Evolutionary conservation across 2,888 invertebrate species (phyloP), one percentile per base, ranked within the genome.

Genomic region (Calameuta filiformis): DNA sequence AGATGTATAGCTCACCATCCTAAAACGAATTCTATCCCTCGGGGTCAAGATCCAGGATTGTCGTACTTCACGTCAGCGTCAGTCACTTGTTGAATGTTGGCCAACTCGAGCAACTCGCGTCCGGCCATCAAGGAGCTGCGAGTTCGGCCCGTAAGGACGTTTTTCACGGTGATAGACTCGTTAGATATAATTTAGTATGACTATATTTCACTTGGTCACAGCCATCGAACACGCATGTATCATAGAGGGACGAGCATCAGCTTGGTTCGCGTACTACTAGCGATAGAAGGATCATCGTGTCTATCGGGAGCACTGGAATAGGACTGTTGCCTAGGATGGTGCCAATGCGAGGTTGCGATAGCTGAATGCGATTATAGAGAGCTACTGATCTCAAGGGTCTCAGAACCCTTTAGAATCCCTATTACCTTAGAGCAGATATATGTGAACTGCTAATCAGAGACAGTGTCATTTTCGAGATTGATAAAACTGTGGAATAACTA

Each of bases 81-180:
- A 85, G 85, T 87, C 86, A 87, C 87, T 87, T 87, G 87, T 87
- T 87, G 87, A 87, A 87, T 86, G 85, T 83, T 82, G 81, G 78
- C 75, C 71, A 71, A 71, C 71, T 71, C 31, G 71, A 34, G 71
- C 71, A 12, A 33, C 31, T 31, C 12, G 31, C 71, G 71, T 71
- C 71, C 71, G 71, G 71, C 71, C 71, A 12, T 71, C 71, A 34
- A 56, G 56, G 9, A 56, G 56, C 56, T 15, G 15, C 56, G 23
- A 23, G 9, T 56, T 56, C 9, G 56, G 23, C 6, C 56, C 56
- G 9, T 23, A 56, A 23, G 9, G 56, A 56, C 9, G 15, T 23
- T 56, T 56, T 56, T 33, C 71, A 34, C 12, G 71, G 71, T 9
- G 31, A 71, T 31, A 71, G 12, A 71, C 71, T 31, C 71, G 31